Conservation (phyloP, 2,888 invertebrate genomes). For the Callosobruchus maculatus region DNA sequence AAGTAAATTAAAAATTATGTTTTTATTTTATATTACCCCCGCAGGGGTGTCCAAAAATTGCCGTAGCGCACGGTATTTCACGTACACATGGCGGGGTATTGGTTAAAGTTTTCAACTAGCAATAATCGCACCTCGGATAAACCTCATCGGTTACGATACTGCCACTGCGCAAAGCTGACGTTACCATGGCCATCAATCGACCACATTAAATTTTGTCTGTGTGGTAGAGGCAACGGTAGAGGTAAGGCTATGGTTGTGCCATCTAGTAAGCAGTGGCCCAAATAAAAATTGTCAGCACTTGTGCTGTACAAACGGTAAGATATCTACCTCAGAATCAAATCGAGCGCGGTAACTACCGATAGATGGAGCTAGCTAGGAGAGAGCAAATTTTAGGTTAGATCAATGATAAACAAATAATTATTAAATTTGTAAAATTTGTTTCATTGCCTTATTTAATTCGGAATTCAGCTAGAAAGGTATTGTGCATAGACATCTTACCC, state of each 20-base stretch:
- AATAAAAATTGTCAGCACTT: too few species aligned
- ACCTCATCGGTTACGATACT: slow-evolving; percentile 91
- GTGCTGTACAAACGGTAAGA: too few species aligned
- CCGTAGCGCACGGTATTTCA: slow-evolving; percentile 52
- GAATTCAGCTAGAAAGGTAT: too few species aligned
- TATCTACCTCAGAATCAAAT: too few species aligned
- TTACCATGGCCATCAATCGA: background rate
- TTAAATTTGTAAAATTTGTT: too few species aligned
- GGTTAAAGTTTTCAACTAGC: slow-evolving; percentile 49
- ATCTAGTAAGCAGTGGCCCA: background rate
- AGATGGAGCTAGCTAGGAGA: too few species aligned
- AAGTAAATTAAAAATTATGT: slow-evolving; percentile 9
- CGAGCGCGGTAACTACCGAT: too few species aligned
- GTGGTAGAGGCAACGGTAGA: background rate
- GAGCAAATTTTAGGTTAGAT: too few species aligned
- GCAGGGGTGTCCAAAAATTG: slow-evolving; percentile 53
- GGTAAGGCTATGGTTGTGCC: background rate
- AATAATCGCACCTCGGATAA: slow-evolving; percentile 81
- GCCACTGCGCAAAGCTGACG: slow-evolving; percentile 85
- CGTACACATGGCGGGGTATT: slow-evolving; percentile 55
- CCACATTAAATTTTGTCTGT: background rate
- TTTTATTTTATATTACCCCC: slow-evolving; percentile 23
- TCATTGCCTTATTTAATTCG: too few species aligned
- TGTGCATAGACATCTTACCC: too few species aligned
- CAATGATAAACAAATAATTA: too few species aligned